Percentiles rank a stretch among this genome's conserved stretches.
Evolutionary conservation across 2,888 invertebrate genomes (phyloP).

Genomic region (Coronaproctus castanopsis): DNA sequence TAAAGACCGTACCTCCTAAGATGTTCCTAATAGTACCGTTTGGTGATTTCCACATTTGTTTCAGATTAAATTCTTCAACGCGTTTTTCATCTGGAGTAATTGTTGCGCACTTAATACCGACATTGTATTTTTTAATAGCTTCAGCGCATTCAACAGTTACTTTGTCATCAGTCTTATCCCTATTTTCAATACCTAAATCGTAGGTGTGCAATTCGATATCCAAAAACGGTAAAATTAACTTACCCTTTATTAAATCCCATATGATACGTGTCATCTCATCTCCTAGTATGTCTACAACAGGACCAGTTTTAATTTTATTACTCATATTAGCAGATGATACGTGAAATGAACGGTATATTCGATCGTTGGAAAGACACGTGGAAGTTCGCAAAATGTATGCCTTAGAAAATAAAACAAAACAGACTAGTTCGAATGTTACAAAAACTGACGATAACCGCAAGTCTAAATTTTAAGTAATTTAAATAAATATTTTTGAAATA

Average conservation of each 20-base stretch:
- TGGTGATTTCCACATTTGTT: conserved; percentile 80
- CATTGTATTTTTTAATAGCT: conserved; percentile 89
- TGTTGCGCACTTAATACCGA: conserved; percentile 96
- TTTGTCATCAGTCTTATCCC: conserved; percentile 83
- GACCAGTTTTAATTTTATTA: conserved; percentile 36
- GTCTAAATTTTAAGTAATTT: too few relatives aligned
- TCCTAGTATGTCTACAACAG: conserved; percentile 80
- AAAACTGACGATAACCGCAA: too few relatives aligned
- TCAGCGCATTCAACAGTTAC: conserved; percentile 93
- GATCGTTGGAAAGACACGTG: neutral
- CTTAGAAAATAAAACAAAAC: too few relatives aligned
- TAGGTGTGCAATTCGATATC: conserved; percentile 84
- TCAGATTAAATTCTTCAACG: conserved; percentile 72
- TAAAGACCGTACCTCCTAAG: conserved; percentile 61
- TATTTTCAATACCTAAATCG: conserved; percentile 86
- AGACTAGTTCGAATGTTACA: too few relatives aligned
- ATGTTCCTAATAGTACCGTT: conserved; percentile 78
- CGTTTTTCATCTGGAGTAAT: conserved; percentile 95
- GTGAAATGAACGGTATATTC: neutral
- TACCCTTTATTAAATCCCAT: conserved; percentile 95
- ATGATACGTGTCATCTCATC: conserved; percentile 95
- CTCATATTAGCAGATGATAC: conserved; percentile 14
- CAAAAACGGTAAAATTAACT: conserved; percentile 85
- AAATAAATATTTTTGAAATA: too few relatives aligned
- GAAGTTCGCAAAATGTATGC: neutral